Evolutionary conservation across 2,888 invertebrate species (phyloP), one percentile per base, ranked within the genome.

Genomic region (Hyposoter didymator): DNA sequence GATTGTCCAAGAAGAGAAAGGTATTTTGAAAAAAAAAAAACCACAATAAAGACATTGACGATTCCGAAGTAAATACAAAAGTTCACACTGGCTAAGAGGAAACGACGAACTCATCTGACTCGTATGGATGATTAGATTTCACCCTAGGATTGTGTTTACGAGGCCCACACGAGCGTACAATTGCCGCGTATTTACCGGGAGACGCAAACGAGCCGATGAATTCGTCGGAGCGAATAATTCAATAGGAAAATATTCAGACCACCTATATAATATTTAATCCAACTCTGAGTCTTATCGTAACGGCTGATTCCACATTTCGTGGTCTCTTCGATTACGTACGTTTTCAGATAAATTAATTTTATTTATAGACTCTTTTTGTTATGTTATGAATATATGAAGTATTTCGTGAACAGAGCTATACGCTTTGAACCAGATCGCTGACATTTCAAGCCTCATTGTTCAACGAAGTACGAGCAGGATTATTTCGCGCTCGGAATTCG

Each of bases 171-270:
- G 19, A 28, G 22, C 17, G 22, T 8, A 22, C 66, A 67, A 67
- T n/a, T 43, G 69, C 28, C 47, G 14, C 47, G 14, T 47, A 35
- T 39, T 19, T 67, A 12, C 5, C 39, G 67, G 19, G 22, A 19
- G n/a, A 32, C 35, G 35, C 17, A 52, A 72, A 49, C n/a, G 70
- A 49, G 70, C 52, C 49, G 70, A 72, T 19, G 49, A 52, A 52
- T 32, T n/a, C 35, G 49, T 49, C 47, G 12, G 49, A 52, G 28
- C 70, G 70, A 32, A 35, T 72, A 10, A 72, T 52, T 72, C 10
- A 35, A 72, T 49, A 72, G 49, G 35, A 72, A 72, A 52, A 72
- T 52, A 49, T 72, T 52, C 1, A 35, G 35, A 35, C 0, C 19
- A 12, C 7, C 39, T 1, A 39, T 1, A 39, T 19, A 35, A 39